Evolutionary conservation across 2,888 invertebrate species (phyloP), one percentile per base, ranked within the genome.

Genomic region (Steinernema carpocapsae): DNA sequence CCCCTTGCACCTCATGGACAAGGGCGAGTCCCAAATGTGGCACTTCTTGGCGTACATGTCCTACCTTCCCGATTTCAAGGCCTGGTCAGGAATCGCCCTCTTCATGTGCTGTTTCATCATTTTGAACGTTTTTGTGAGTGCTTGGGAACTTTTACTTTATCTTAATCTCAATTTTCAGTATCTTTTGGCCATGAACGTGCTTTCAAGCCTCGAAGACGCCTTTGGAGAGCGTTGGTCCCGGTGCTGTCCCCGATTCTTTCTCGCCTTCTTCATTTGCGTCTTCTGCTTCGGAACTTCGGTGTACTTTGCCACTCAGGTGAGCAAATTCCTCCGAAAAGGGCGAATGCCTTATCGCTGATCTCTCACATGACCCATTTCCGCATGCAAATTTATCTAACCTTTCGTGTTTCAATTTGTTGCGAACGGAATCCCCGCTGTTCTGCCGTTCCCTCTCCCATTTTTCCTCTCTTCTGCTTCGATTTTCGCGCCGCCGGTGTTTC

Each of bases 21-120:
- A 81, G 10, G 85, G 85, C 26, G 85, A 86, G 70, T 76, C 79
- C 17, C 83, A 86, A 71, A 81, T 86, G 83, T 84, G 84, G 82
- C 83, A 85, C 56, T 73, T 86, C 56, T 76, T 86, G 32, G 79
- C 83, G 37, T 86, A 87, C 76, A 74, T 85, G 29, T 80, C 83
- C 14, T 83, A 82, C 76, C 72, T 85, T 37, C 82, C 83, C n/a
- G 70, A 80, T 46, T 72, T 78, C 14, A 84, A 84, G 56, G 43
- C 87, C 46, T 84, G 85, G 82, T 79, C 82, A 0, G 72, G 76
- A 0, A 75, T 85, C 4, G 70, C 86, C 1, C 79, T 87, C 17
- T 73, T 82, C 45, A 75, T 83, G 70, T 81, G 76, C 46, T 82
- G 80, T 24, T 79, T 80, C 59, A 78, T 83, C 2, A 76, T 87